phyloP scores from a whole-genome alignment of 2,888 invertebrate genomes.

The Oscheius sp. region DNA sequence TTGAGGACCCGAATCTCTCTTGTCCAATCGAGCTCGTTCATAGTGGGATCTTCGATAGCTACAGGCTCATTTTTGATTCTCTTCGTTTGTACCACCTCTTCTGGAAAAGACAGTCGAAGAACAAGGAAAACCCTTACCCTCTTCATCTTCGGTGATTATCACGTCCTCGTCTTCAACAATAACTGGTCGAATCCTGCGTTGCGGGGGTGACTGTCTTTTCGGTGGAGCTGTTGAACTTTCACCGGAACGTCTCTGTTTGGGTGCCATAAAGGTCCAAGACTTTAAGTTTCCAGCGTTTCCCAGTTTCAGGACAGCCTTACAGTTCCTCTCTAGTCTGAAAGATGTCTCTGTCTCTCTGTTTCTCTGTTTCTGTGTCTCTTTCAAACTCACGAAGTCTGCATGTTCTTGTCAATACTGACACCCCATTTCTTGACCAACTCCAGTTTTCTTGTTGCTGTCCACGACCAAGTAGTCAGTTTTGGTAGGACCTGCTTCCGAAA shows the following conservation, averaged over 20 bases:
- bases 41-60: not conserved
- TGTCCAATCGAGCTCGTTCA: constrained; percentile 4
- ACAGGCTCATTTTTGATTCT: not conserved
- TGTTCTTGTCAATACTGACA: not conserved
- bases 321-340: too few relatives aligned
- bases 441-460: not conserved
- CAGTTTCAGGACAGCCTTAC: too few relatives aligned
- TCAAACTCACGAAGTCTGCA: not conserved
- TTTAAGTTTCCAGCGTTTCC: too few relatives aligned
- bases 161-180: too few relatives aligned
- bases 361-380: too few relatives aligned
- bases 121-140: not conserved
- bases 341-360: too few relatives aligned
- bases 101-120: not conserved
- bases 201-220: too few relatives aligned
- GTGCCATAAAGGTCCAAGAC: too few relatives aligned
- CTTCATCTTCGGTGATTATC: not conserved
- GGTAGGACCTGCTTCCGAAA: not conserved
- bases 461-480: not conserved
- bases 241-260: too few relatives aligned
- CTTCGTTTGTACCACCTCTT: not conserved
- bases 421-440: not conserved
- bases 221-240: too few relatives aligned
- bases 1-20: not conserved
- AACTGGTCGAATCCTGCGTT: too few relatives aligned